phyloP scores from a whole-genome alignment of 2,888 invertebrate genomes.

The Coelinius sp. region DNA sequence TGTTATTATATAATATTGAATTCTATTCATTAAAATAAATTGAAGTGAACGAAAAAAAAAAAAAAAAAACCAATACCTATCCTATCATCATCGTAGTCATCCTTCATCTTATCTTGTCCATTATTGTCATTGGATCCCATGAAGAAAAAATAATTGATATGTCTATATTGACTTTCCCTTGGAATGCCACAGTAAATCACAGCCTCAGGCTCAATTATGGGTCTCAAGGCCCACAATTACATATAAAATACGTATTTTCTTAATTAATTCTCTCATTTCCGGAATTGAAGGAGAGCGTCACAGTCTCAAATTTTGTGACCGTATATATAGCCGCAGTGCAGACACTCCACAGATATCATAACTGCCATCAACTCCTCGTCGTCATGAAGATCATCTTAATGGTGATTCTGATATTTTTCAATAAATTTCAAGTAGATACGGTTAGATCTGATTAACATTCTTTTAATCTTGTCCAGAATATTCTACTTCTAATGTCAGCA shows the following conservation, averaged over 20 bases:
- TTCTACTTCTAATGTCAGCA: neutral
- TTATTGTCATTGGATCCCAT: too few species aligned
- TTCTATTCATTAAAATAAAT: constrained; percentile 5
- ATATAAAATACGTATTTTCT: neutral
- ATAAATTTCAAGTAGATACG: neutral
- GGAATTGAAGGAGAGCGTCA: neutral
- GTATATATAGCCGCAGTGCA: neutral
- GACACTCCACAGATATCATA: neutral
- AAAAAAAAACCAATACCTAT: too few species aligned
- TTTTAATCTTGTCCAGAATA: constrained; percentile 36
- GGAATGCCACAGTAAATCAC: neutral
- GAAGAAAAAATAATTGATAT: neutral
- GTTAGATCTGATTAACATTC: neutral
- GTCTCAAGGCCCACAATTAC: neutral
- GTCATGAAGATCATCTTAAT: neutral
- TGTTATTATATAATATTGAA: constrained; percentile 8
- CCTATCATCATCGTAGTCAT: too few species aligned
- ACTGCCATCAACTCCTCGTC: neutral
- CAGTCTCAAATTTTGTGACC: neutral
- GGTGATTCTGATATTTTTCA: neutral
- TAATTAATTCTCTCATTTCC: constrained; percentile 5
- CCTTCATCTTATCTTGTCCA: too few species aligned
- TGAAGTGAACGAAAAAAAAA: constrained; percentile 30
- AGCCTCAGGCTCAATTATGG: neutral
- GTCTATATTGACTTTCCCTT: neutral